Conservation (phyloP, 64 coral and sea anemone species). For the Pocillopora damicornis region DNA sequence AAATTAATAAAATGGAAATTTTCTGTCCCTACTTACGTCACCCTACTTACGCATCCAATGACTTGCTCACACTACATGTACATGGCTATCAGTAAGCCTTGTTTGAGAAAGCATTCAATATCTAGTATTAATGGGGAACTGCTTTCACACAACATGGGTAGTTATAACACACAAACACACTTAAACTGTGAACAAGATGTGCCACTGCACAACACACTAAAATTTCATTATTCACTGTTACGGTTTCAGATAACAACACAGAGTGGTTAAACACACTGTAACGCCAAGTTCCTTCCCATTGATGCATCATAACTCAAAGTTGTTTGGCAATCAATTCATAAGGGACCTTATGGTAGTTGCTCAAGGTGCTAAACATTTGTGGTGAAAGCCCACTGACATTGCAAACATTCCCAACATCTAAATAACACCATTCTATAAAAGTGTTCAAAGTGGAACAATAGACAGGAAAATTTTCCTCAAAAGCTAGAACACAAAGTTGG, state of each 20-base stretch:
- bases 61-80: constrained; percentile 74
- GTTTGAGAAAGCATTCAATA: constrained; percentile 73
- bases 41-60: constrained; percentile 98
- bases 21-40: constrained; percentile 87
- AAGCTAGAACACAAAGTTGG: neutral
- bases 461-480: neutral
- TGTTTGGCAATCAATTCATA: too few relatives aligned
- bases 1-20: constrained; percentile 34
- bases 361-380: too few relatives aligned
- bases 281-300: too few relatives aligned
- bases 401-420: too few relatives aligned
- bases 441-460: too few relatives aligned
- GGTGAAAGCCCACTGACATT: too few relatives aligned
- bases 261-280: too few relatives aligned
- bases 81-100: constrained; percentile 69
- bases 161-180: neutral
- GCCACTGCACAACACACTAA: constrained; percentile 25
- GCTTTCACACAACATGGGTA: neutral
- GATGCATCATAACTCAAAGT: too few relatives aligned
- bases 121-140: constrained; percentile 47
- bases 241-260: too few relatives aligned
- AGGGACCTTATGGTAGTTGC: too few relatives aligned
- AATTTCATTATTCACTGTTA: neutral
- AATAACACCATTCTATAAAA: too few relatives aligned
- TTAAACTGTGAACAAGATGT: neutral